These are phyloP conservation scores for Sebastes nivosus DNA, from an alignment of 2,797 vertebrate genomes.

Conservation along the genomic window DNA sequence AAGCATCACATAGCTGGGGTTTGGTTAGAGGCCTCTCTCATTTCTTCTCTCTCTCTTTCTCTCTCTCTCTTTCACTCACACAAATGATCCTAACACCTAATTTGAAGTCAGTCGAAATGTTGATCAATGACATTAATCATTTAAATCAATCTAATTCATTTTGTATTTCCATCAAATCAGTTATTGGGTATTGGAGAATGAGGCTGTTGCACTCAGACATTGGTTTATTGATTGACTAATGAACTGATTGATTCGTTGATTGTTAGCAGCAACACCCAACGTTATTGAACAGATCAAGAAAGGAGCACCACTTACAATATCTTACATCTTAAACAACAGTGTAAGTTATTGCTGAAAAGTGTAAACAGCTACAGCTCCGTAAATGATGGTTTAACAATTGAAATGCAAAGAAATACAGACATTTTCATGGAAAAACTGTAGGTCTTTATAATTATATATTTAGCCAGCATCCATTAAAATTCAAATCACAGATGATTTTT, in stretches of 20 bases:
- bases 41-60: not conserved
- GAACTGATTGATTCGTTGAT: not conserved
- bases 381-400: not conserved
- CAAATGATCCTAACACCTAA: not conserved
- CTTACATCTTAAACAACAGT: not conserved
- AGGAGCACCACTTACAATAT: too few species aligned
- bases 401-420: not conserved
- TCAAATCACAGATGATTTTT: not conserved
- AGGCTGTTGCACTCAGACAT: not conserved
- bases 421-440: not conserved
- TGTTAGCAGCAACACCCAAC: not conserved
- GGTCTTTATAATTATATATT: not conserved
- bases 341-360: not conserved
- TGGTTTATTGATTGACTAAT: not conserved
- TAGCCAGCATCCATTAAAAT: not conserved
- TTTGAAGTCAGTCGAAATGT: not conserved
- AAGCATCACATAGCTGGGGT: slow-evolving; percentile 18
- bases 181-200: not conserved
- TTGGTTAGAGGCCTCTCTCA: slow-evolving; percentile 12
- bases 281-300: not conserved
- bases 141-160: not conserved
- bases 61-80: not conserved
- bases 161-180: not conserved
- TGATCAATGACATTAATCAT: not conserved
- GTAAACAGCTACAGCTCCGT: not conserved